Evolutionary conservation across 1,140 invertebrate genomes (phyloP), one percentile per base, ranked within the genome.

Genomic region (Sesamia nonagrioides): DNA sequence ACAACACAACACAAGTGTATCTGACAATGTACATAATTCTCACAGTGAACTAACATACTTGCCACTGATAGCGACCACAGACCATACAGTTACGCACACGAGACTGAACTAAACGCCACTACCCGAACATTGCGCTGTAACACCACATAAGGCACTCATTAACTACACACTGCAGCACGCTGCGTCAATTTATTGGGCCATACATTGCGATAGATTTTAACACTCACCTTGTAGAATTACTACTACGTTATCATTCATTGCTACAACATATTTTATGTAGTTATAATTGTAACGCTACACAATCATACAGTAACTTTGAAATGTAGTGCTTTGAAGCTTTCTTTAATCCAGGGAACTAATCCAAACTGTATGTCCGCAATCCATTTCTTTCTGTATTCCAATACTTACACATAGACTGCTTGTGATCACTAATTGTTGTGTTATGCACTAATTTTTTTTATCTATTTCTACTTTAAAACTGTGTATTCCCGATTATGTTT

Each of bases 21-120:
- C 21, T 33, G 42, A 75, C 68, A 52, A 35, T 60, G 52, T 56
- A 75, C 72, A 48, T 63, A 75, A 69, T 50, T 75, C 73, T 61
- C 73, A 58, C 68, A 37, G 50, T 58, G 18, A 42, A 75, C 73
- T 77, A 68, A 77, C 74, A 68, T 52, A 54, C 45, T 75, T 75
- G 73, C 73, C 58, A 75, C 58, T 60, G 18, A 61, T 13, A 40
- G n/a, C 58, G 73, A 75, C 56, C 73, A 75, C 73, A 18, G 73
- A 75, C 35, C 58, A 48, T 48, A 48, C 40, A n/a, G 15, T 18
- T 58, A 60, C 58, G 73, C 73, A 50, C 73, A 75, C 56, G 27
- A 35, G 56, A 61, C 18, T 27, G 42, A 61, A 52, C 13, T 33
- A 18, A 73, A 58, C 37, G 11, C 40, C 42, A 27, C 18, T n/a